Evolutionary conservation across 2,113 vertebrate genomes (phyloP).

Genomic region (Dasyornis broadbenti): DNA sequence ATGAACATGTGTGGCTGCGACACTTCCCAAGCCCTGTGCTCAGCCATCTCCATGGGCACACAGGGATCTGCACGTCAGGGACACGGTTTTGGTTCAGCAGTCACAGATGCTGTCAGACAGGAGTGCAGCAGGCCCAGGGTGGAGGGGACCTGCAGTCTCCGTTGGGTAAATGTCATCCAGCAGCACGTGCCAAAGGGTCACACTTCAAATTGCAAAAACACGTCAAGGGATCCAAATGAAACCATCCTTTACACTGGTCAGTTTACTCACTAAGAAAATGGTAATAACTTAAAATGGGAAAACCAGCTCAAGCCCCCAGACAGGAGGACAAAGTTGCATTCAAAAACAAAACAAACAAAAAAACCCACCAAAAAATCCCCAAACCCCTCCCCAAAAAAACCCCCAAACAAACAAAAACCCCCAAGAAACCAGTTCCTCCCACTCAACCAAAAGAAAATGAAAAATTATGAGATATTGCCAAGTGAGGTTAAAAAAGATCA

Average conservation of each 20-base stretch:
- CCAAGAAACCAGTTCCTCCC: neutral
- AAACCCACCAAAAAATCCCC: neutral
- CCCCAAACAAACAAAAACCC: too few relatives aligned
- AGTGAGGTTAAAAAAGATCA: neutral
- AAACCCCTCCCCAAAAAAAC: too few relatives aligned
- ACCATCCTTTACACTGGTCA: neutral
- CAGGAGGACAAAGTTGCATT: neutral
- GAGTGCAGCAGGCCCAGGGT: neutral
- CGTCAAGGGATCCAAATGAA: neutral
- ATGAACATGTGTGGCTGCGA: fast-evolving
- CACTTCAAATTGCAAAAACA: neutral
- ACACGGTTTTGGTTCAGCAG: neutral
- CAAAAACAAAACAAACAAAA: neutral
- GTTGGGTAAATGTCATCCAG: neutral
- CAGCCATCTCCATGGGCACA: neutral
- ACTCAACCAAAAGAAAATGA: neutral
- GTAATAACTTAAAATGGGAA: neutral
- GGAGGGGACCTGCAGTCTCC: neutral
- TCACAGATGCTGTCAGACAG: neutral
- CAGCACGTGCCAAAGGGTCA: neutral
- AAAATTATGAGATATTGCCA: neutral
- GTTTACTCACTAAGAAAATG: neutral
- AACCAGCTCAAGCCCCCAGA: neutral
- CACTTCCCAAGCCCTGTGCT: neutral
- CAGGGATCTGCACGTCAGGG: neutral